Evolutionary conservation across 2,113 vertebrate genomes (phyloP).

Genomic region (Saiga tatarica): DNA sequence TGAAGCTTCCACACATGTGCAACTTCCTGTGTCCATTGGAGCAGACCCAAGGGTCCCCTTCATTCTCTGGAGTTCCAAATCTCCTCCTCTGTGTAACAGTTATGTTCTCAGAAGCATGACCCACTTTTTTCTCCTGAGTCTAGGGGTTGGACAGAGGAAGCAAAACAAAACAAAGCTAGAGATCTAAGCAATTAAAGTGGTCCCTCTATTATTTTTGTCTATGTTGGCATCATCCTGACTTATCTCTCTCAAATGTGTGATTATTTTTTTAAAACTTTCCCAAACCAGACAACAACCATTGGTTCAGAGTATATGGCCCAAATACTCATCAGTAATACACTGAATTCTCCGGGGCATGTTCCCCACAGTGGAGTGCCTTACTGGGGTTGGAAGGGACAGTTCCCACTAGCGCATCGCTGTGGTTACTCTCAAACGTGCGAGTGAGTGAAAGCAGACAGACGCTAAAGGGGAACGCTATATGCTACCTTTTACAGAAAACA

Average conservation of each 20-base stretch:
- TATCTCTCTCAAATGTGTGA: background rate
- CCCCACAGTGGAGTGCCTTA: background rate
- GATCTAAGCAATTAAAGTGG: background rate
- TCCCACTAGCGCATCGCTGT: rapidly evolving
- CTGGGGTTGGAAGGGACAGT: background rate
- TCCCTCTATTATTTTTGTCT: background rate
- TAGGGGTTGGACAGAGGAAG: background rate
- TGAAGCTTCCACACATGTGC: background rate
- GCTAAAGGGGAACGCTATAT: rapidly evolving
- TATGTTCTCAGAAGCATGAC: background rate
- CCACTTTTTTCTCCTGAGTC: background rate
- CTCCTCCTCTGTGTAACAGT: background rate
- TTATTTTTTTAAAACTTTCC: background rate
- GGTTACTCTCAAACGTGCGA: background rate
- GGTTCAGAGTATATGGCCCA: background rate
- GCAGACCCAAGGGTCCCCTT: background rate
- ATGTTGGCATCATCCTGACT: background rate
- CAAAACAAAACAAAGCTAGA: background rate
- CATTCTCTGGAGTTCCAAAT: background rate
- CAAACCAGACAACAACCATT: background rate
- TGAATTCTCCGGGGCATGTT: background rate
- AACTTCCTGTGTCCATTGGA: background rate
- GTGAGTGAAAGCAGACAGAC: background rate
- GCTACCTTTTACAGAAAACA: background rate
- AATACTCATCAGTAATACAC: background rate